Evolutionary conservation across 2,888 invertebrate genomes (phyloP).

Genomic region (Polyploca ridens): DNA sequence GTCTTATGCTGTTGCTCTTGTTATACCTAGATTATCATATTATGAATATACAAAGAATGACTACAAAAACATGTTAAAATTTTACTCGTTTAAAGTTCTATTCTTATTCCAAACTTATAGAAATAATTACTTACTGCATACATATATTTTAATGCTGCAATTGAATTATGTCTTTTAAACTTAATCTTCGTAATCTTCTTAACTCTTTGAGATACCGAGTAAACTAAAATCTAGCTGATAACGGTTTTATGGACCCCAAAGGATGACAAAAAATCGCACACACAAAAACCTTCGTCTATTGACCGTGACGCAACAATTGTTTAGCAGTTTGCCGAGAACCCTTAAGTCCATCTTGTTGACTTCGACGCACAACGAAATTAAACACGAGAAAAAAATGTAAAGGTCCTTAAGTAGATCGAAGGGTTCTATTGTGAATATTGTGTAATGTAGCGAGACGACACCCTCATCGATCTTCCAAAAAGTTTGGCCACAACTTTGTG

Average conservation of each 20-base stretch:
- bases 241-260: constrained; percentile 50
- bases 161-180: constrained; percentile 17
- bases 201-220: constrained; percentile 43
- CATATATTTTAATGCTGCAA: constrained; percentile 14
- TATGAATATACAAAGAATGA: too few relatives aligned
- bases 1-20: too few relatives aligned
- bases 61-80: too few relatives aligned
- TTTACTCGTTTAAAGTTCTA: too few relatives aligned
- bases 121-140: background rate
- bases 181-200: constrained; percentile 10
- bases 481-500: constrained; percentile 44
- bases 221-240: constrained; percentile 62
- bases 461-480: constrained; percentile 54
- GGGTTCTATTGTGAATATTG: constrained; percentile 80
- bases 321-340: constrained; percentile 78
- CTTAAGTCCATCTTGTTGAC: constrained; percentile 81
- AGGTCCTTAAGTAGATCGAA: constrained; percentile 76
- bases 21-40: too few relatives aligned
- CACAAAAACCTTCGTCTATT: constrained; percentile 76
- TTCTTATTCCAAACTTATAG: background rate
- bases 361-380: constrained; percentile 68
- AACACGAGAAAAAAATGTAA: constrained; percentile 67
- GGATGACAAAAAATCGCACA: constrained; percentile 48
- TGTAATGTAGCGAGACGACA: constrained; percentile 80
- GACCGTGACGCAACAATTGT: constrained; percentile 83